Conservation (phyloP, 2,113 vertebrate species). For the Ifrita kowaldi region DNA sequence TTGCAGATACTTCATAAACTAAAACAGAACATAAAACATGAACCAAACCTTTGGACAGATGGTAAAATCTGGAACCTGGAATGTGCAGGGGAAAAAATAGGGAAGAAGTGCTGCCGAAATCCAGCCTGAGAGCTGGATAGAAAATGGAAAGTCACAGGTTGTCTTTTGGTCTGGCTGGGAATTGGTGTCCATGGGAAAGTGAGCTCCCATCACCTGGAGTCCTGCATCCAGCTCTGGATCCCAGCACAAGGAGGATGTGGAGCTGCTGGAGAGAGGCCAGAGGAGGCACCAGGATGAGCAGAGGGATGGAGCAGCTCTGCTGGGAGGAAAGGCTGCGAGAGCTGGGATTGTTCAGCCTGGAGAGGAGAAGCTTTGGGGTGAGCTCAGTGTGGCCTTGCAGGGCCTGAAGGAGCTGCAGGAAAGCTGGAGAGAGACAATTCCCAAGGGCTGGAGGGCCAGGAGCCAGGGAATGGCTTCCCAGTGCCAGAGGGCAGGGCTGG, state of each 20-base stretch:
- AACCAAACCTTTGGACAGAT: background rate
- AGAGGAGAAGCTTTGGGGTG: background rate
- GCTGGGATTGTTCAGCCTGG: too few relatives aligned
- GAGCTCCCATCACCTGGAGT: background rate
- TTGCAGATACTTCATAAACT: background rate
- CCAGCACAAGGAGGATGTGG: background rate
- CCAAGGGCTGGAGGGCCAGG: background rate
- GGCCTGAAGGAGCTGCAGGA: background rate
- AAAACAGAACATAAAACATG: background rate
- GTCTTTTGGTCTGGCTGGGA: background rate
- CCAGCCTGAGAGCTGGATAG: background rate
- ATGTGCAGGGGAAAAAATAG: background rate
- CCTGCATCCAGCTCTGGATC: background rate
- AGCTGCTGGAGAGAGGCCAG: background rate
- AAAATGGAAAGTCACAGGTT: background rate
- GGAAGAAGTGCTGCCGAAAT: background rate
- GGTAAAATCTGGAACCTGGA: background rate
- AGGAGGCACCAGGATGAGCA: background rate
- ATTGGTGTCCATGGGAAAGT: background rate
- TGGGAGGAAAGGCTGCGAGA: too few relatives aligned
- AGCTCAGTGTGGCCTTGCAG: background rate
- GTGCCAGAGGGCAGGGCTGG: background rate
- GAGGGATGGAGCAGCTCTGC: too few relatives aligned
- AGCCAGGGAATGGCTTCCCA: background rate
- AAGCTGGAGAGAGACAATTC: background rate